A percentile compares a stretch with the other conserved stretches of the same genome.
phyloP scores from a whole-genome alignment of 2,113 vertebrate genomes.

The Tonatia bakeri region DNA sequence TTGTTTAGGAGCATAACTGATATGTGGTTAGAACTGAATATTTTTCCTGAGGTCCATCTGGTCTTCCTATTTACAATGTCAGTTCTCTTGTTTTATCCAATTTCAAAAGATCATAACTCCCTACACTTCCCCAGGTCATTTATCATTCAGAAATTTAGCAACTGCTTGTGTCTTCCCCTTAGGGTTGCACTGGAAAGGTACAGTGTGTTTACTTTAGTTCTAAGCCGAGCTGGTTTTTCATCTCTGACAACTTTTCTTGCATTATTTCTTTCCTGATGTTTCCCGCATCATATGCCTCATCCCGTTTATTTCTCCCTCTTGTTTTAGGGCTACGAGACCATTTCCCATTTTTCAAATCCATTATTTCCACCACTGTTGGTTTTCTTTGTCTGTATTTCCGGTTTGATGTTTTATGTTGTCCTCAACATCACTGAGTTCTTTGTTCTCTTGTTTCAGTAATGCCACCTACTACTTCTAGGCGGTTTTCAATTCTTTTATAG shows the following conservation, averaged over 20 bases:
- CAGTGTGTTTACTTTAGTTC: background rate
- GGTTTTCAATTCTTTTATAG: background rate
- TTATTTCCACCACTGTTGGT: background rate
- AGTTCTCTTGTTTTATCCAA: background rate
- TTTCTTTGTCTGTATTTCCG: conserved; percentile 15
- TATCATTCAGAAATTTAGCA: background rate
- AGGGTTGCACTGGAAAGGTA: conserved; percentile 12
- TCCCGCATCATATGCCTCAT: background rate
- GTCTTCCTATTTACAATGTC: conserved; percentile 14
- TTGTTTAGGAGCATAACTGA: background rate
- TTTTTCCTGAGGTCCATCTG: background rate
- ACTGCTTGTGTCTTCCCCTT: conserved; percentile 6
- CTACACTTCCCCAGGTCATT: background rate
- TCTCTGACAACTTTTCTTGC: conserved; percentile 2
- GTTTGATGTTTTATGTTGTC: background rate
- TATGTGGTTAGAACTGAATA: background rate
- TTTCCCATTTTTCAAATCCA: conserved; percentile 26
- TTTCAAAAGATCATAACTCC: conserved; percentile 7
- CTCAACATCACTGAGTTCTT: background rate
- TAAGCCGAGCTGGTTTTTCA: background rate
- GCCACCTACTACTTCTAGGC: background rate
- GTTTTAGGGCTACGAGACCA: background rate
- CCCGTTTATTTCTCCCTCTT: background rate
- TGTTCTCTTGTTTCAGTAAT: conserved; percentile 11
- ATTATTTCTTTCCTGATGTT: background rate